Evolutionary conservation across 2,797 vertebrate genomes (phyloP).

Genomic region (Forpus xanthops): DNA sequence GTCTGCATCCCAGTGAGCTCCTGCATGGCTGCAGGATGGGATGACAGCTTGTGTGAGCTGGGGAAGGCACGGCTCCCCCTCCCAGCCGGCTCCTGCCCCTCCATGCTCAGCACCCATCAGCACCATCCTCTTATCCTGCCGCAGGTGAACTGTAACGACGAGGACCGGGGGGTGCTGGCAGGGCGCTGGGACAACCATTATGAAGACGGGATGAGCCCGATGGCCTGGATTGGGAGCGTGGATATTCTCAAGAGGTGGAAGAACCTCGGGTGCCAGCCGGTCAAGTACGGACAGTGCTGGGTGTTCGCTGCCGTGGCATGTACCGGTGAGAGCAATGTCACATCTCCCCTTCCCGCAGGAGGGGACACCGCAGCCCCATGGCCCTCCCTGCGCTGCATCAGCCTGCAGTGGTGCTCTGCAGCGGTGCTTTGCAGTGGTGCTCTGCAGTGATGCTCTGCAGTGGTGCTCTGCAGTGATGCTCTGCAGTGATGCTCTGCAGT

Average conservation of each 20-base stretch:
- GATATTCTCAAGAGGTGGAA: constrained; percentile 89
- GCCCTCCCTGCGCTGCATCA: not conserved
- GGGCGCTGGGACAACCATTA: constrained; percentile 86
- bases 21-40: not conserved
- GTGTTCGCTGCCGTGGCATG: constrained; percentile 95
- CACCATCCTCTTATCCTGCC: not conserved
- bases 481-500: too few species aligned
- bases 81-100: not conserved
- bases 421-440: not conserved
- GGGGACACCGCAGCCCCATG: rapidly evolving
- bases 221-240: constrained; percentile 91
- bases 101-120: not conserved
- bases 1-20: rapidly evolving
- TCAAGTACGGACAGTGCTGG: constrained; percentile 96
- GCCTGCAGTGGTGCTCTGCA: too few species aligned
- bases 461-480: too few species aligned
- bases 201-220: constrained; percentile 84
- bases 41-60: rapidly evolving
- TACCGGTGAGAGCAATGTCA: constrained; percentile 76
- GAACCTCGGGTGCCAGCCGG: constrained; percentile 80
- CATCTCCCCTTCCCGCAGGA: not conserved
- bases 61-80: not conserved
- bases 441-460: too few species aligned
- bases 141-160: constrained; percentile 93
- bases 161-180: constrained; percentile 83